Conservation (phyloP, 2,888 invertebrate genomes). For the Drosophila diplacantha region DNA sequence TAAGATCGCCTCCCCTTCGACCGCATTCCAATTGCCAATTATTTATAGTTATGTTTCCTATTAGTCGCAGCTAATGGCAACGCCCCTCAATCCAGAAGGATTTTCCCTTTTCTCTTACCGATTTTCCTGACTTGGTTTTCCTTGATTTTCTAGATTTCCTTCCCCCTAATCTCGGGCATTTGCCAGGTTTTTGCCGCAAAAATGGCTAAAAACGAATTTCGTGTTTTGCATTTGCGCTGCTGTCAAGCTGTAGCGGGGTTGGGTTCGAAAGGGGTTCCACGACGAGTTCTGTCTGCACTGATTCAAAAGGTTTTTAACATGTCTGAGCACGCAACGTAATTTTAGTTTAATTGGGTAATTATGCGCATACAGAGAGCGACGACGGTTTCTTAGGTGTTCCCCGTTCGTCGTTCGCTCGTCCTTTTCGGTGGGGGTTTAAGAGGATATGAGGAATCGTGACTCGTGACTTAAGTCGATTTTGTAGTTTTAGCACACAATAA, state of each 20-base stretch:
- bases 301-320: slow-evolving; percentile 76
- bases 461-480: slow-evolving; percentile 22
- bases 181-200: slow-evolving; percentile 25
- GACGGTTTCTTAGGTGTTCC: slow-evolving; percentile 27
- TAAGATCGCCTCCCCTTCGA: slow-evolving; percentile 4
- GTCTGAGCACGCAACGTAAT: slow-evolving; percentile 79
- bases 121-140: slow-evolving; percentile 8
- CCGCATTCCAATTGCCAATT: slow-evolving; percentile 53
- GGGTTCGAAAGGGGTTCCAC: slow-evolving; percentile 1
- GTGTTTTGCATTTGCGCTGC: slow-evolving; percentile 43
- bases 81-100: not conserved
- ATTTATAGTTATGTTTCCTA: slow-evolving; percentile 67
- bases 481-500: slow-evolving; percentile 16
- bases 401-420: not conserved
- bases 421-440: slow-evolving; percentile 10
- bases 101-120: not conserved
- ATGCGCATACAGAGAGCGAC: slow-evolving; percentile 74
- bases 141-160: slow-evolving; percentile 8
- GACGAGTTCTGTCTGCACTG: slow-evolving; percentile 54
- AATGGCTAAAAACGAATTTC: slow-evolving; percentile 62
- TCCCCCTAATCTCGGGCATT: slow-evolving; percentile 47
- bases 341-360: slow-evolving; percentile 78
- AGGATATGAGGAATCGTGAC: slow-evolving; percentile 19
- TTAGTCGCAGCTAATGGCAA: slow-evolving; percentile 48
- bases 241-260: slow-evolving; percentile 2